Evolutionary conservation across 2,797 vertebrate genomes (phyloP).

Genomic region (Sebastes wilsoni): DNA sequence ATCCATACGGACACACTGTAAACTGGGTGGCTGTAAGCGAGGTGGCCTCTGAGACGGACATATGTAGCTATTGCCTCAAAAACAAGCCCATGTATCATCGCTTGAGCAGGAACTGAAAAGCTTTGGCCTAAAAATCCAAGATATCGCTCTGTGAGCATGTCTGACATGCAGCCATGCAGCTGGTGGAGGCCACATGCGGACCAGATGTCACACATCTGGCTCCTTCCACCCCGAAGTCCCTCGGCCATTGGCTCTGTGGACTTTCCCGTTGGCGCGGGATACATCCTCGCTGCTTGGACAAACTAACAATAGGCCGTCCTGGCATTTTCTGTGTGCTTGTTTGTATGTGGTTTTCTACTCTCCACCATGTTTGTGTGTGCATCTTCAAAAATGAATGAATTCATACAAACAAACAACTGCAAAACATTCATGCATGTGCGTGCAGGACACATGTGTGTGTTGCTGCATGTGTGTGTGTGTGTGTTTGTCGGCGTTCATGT

Average conservation of each 20-base stretch:
- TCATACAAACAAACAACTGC: constrained; percentile 29
- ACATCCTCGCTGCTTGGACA: constrained; percentile 59
- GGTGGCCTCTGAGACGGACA: constrained; percentile 1
- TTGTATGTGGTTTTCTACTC: constrained; percentile 47
- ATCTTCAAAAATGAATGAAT: constrained; percentile 52
- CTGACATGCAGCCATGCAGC: constrained; percentile 63
- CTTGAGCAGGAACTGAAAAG: constrained; percentile 17
- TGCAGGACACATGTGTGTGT: constrained; percentile 10
- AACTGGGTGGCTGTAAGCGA: constrained; percentile 19
- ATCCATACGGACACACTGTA: constrained; percentile 14
- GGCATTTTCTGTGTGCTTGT: neutral
- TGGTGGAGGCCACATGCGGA: constrained; percentile 63
- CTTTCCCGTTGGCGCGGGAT: constrained; percentile 70
- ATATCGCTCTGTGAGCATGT: constrained; percentile 51
- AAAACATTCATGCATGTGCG: constrained; percentile 8
- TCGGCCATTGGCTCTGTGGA: constrained; percentile 63
- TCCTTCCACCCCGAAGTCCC: constrained; percentile 39
- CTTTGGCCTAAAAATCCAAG: constrained; percentile 30
- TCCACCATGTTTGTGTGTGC: constrained; percentile 27
- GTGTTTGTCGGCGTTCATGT: constrained; percentile 41
- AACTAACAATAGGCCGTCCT: constrained; percentile 61
- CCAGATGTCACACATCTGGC: constrained; percentile 73
- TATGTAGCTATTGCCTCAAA: constrained; percentile 38
- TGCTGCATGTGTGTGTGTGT: neutral
- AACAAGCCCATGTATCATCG: constrained; percentile 51